Percentiles rank a stretch among this genome's conserved stretches.
These are phyloP conservation scores for Trissoscelio sp. DNA, from an alignment of 2,888 invertebrate genomes.

Conservation along the genomic window DNA sequence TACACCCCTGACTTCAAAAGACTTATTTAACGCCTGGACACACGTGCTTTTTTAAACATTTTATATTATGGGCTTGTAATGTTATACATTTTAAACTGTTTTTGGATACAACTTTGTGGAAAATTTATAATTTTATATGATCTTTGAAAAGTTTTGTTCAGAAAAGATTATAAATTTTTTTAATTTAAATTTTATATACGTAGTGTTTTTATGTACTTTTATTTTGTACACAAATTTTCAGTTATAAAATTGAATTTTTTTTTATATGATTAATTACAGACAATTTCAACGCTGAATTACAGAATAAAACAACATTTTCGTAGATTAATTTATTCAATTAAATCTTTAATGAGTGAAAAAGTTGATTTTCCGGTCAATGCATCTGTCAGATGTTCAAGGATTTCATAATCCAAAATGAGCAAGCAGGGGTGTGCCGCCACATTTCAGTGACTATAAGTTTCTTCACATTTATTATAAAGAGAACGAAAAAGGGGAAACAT, in stretches of 20 bases:
- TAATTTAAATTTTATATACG: too few relatives aligned
- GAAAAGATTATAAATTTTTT: too few relatives aligned
- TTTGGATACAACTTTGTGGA: background rate
- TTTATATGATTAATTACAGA: too few relatives aligned
- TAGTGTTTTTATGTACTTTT: too few relatives aligned
- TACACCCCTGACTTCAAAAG: slow-evolving; percentile 65
- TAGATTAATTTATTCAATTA: slow-evolving; percentile 35
- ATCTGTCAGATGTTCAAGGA: slow-evolving; percentile 75
- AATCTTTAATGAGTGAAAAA: slow-evolving; percentile 67
- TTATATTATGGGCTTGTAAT: background rate
- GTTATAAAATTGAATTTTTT: too few relatives aligned
- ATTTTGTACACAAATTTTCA: too few relatives aligned
- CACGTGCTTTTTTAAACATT: slow-evolving; percentile 17
- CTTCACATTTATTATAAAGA: background rate
- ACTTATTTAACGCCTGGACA: slow-evolving; percentile 65
- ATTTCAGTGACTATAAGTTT: slow-evolving; percentile 61
- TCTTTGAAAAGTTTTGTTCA: too few relatives aligned
- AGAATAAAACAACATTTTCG: background rate
- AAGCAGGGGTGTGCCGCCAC: slow-evolving; percentile 71
- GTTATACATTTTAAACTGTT: background rate
- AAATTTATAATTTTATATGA: too few relatives aligned
- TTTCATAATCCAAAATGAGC: slow-evolving; percentile 71
- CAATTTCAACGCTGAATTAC: background rate
- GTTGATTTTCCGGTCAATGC: slow-evolving; percentile 77
- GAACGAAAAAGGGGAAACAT: too few relatives aligned